These are phyloP conservation scores for Pimephales promelas DNA, from an alignment of 2,113 vertebrate genomes.

Conservation along the genomic window DNA sequence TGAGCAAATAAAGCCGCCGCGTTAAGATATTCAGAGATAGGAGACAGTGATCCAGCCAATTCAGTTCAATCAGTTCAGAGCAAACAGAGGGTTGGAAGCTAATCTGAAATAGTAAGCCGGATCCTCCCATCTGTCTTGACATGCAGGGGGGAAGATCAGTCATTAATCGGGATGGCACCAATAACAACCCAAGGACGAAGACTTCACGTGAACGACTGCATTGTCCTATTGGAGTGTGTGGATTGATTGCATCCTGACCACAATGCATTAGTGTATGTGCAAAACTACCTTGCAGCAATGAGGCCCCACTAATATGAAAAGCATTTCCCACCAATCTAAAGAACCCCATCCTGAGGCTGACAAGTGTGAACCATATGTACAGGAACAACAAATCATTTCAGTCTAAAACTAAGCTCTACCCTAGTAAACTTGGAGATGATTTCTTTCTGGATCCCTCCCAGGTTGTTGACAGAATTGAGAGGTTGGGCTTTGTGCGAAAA, in stretches of 20 bases:
- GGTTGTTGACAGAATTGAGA: too few relatives aligned
- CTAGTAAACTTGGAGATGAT: neutral
- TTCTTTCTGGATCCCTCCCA: neutral
- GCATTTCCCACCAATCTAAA: neutral
- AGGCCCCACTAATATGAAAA: neutral
- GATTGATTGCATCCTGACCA: conserved; percentile 35
- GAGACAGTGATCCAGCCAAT: conserved; percentile 7
- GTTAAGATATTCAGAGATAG: conserved; percentile 27
- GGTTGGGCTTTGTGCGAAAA: too few relatives aligned
- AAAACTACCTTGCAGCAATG: neutral
- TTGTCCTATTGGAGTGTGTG: conserved; percentile 16
- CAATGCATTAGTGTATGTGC: conserved; percentile 1
- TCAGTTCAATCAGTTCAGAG: neutral
- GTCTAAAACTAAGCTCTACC: neutral
- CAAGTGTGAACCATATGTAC: neutral
- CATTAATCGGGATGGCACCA: conserved; percentile 43
- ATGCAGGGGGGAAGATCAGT: conserved; percentile 4
- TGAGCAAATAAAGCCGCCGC: conserved; percentile 15
- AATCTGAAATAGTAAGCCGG: conserved; percentile 35
- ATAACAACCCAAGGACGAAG: conserved; percentile 38
- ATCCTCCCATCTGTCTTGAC: conserved; percentile 36
- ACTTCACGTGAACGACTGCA: neutral
- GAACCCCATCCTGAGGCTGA: neutral
- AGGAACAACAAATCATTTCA: neutral
- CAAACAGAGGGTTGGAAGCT: conserved; percentile 25